Conservation (phyloP, 1,140 invertebrate genomes). For the Odontomachus brunneus region DNA sequence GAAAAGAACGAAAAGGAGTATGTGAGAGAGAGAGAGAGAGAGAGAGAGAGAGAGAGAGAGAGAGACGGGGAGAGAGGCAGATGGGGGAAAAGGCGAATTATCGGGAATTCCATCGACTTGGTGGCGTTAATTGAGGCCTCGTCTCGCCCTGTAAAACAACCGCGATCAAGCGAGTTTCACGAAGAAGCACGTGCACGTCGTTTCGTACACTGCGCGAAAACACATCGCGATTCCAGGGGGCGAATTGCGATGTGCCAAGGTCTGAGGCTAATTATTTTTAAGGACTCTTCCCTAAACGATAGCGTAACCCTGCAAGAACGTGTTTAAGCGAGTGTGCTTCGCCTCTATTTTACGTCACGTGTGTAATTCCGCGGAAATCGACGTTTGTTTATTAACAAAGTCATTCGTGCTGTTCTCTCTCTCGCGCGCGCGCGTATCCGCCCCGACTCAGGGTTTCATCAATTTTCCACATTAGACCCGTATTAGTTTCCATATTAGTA, state of each 20-base stretch:
- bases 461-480: no score
- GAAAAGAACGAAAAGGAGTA: no score
- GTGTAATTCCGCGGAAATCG: neutral
- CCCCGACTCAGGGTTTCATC: no score
- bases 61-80: no score
- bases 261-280: constrained; percentile 24
- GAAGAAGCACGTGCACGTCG: neutral
- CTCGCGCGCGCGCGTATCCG: no score
- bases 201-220: neutral
- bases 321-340: neutral
- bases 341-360: neutral
- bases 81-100: constrained; percentile 15
- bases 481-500: constrained; percentile 8
- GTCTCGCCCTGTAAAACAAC: constrained; percentile 25
- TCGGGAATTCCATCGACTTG: constrained; percentile 40
- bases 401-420: neutral
- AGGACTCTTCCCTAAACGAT: neutral
- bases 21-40: neutral
- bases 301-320: neutral
- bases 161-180: neutral
- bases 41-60: neutral
- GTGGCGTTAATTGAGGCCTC: constrained; percentile 32
- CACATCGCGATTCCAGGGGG: neutral
- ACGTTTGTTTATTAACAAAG: constrained; percentile 12
- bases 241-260: neutral